Percentiles rank a stretch among this genome's conserved stretches.
These are phyloP conservation scores for Phyllotreta striolata DNA, from an alignment of 2,888 invertebrate genomes.

Conservation along the genomic window DNA sequence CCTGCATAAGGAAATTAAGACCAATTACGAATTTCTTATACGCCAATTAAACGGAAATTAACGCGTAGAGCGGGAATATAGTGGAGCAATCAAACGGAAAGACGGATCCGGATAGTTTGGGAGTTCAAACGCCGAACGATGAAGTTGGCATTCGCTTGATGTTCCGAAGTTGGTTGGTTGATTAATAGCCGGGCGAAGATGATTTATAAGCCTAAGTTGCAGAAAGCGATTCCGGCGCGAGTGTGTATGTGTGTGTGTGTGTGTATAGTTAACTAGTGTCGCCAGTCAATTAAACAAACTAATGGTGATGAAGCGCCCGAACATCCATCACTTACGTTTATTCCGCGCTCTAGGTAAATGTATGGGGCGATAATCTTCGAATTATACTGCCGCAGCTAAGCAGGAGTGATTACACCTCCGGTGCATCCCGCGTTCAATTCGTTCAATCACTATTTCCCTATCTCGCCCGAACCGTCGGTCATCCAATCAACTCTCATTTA, in stretches of 20 bases:
- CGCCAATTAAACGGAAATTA: constrained; percentile 7
- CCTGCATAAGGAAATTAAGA: too few relatives aligned
- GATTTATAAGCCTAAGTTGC: constrained; percentile 32
- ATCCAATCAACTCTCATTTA: too few relatives aligned
- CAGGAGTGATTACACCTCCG: constrained; percentile 25
- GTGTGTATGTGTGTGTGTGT: constrained; percentile 2
- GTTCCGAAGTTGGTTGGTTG: constrained; percentile 23
- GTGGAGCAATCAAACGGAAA: constrained; percentile 12
- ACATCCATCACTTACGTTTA: constrained; percentile 33
- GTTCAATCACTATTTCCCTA: too few relatives aligned
- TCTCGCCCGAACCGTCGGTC: too few relatives aligned
- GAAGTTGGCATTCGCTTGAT: constrained; percentile 19
- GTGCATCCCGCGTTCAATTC: too few relatives aligned
- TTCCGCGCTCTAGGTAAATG: constrained; percentile 28
- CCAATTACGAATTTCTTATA: background rate
- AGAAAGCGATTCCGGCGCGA: constrained; percentile 13
- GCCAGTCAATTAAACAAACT: constrained; percentile 33
- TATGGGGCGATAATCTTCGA: constrained; percentile 31
- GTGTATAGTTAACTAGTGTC: constrained; percentile 31
- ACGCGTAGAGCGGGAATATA: background rate
- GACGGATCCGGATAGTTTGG: constrained; percentile 3
- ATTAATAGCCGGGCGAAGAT: constrained; percentile 29
- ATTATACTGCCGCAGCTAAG: constrained; percentile 22
- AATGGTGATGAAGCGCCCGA: constrained; percentile 32
- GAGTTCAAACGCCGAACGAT: background rate